Conservation (phyloP, 1,140 invertebrate genomes). For the Pomacea maculata region DNA sequence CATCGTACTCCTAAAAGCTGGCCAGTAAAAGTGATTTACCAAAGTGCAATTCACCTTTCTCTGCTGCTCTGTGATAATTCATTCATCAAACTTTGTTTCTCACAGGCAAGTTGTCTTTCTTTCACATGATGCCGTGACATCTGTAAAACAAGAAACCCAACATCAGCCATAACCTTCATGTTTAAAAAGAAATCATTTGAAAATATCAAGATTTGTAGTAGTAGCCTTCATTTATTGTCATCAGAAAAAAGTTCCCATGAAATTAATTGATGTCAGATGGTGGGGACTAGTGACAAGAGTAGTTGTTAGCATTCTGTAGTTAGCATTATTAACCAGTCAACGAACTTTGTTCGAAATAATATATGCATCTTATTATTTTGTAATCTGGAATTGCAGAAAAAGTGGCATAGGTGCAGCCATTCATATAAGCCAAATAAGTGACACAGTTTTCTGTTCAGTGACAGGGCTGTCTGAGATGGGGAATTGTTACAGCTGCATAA, state of each 20-base stretch:
- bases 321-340: neutral
- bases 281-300: neutral
- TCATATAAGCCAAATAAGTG: too few species aligned
- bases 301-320: neutral
- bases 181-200: slow-evolving; percentile 3
- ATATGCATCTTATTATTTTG: too few species aligned
- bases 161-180: too few species aligned
- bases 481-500: too few species aligned
- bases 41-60: slow-evolving; percentile 19
- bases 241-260: neutral
- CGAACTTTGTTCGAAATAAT: too few species aligned
- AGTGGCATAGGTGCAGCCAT: too few species aligned
- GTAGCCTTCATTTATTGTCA: neutral
- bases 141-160: slow-evolving; percentile 22
- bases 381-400: too few species aligned
- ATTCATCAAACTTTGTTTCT: slow-evolving; percentile 43
- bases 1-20: too few species aligned
- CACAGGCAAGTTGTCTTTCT: slow-evolving; percentile 46
- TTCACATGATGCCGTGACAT: slow-evolving; percentile 41
- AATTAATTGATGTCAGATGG: neutral
- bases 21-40: too few species aligned
- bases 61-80: slow-evolving; percentile 44
- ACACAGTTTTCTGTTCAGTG: too few species aligned
- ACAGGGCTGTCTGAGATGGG: too few species aligned
- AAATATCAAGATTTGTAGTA: neutral